These are phyloP conservation scores for Malurus splendens DNA, from an alignment of 2,797 vertebrate genomes.

Conservation along the genomic window DNA sequence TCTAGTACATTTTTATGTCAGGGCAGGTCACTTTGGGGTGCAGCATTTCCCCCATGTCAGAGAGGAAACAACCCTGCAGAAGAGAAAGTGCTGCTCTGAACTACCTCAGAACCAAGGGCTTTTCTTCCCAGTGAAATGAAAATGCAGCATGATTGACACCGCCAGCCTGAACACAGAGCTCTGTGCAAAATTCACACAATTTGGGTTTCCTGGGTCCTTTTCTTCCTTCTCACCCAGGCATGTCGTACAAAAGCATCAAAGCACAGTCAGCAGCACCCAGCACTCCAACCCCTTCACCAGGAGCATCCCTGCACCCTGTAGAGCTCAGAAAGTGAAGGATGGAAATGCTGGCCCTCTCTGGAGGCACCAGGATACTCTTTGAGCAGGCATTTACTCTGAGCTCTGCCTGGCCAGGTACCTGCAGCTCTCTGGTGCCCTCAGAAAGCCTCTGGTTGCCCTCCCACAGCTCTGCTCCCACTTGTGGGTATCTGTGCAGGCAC, in stretches of 20 bases:
- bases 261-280: neutral
- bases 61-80: neutral
- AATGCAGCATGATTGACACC: neutral
- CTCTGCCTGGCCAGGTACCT: neutral
- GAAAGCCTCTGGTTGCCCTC: neutral
- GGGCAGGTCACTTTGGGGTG: neutral
- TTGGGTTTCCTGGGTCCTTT: neutral
- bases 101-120: neutral
- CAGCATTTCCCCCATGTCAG: neutral
- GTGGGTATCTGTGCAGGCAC: neutral
- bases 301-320: neutral
- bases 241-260: neutral
- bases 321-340: neutral
- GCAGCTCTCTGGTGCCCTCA: neutral
- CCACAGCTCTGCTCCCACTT: rapidly evolving
- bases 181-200: neutral
- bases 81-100: neutral
- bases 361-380: neutral
- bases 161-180: neutral
- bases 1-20: neutral
- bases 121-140: neutral
- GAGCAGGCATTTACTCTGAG: neutral
- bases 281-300: neutral
- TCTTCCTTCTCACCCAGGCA: neutral
- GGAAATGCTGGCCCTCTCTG: neutral